Percentiles rank a stretch among this genome's conserved stretches.
These are phyloP conservation scores for Neomicropteryx cornuta DNA, from an alignment of 1,140 invertebrate species.

Conservation along the genomic window DNA sequence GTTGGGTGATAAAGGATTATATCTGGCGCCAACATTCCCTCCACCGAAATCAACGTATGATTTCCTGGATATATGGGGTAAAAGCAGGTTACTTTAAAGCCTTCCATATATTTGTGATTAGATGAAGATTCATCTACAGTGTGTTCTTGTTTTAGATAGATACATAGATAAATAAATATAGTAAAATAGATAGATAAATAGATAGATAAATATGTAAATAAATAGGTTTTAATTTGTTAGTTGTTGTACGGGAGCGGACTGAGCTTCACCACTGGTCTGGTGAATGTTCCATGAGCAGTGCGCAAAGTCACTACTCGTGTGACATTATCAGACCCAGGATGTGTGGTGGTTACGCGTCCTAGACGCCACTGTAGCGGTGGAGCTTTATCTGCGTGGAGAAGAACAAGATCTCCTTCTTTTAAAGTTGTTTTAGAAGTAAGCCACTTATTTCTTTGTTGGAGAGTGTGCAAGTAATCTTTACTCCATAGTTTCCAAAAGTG, in stretches of 20 bases:
- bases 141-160: no score
- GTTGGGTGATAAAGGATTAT: no score
- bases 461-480: neutral
- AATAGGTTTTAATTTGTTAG: no score
- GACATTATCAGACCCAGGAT: slow-evolving; percentile 12
- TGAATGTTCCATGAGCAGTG: slow-evolving; percentile 2
- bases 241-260: slow-evolving; percentile 5
- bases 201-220: no score
- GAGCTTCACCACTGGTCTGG: slow-evolving; percentile 5
- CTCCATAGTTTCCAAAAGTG: neutral
- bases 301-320: slow-evolving; percentile 13
- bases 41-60: no score
- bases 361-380: slow-evolving; percentile 13
- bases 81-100: no score
- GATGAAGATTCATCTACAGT: no score
- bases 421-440: neutral
- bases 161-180: no score
- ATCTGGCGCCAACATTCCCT: no score
- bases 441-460: neutral
- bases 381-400: slow-evolving; percentile 2
- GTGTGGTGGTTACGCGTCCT: slow-evolving; percentile 11
- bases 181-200: no score
- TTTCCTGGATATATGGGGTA: no score
- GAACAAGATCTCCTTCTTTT: neutral
- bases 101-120: no score